Evolutionary conservation across 2,888 invertebrate species (phyloP).

Genomic region (Cryptus armator): DNA sequence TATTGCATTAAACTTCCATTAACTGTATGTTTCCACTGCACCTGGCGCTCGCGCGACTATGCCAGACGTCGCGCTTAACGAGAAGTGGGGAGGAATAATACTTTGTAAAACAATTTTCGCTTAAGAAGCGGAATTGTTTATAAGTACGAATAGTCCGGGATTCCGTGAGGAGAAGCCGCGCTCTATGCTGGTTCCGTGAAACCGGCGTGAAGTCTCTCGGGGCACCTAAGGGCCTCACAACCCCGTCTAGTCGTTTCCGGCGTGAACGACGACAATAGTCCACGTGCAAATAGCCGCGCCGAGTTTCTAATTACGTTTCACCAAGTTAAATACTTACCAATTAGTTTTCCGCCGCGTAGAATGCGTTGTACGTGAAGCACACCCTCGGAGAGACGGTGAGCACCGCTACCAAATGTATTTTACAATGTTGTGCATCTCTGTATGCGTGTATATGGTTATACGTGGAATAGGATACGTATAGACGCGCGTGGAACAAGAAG

Average conservation of each 20-base stretch:
- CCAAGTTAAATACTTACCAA: constrained; percentile 76
- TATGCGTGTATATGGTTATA: constrained; percentile 6
- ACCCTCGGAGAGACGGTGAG: constrained; percentile 55
- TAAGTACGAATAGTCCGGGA: constrained; percentile 39
- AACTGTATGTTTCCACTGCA: constrained; percentile 3
- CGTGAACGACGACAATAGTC: constrained; percentile 65
- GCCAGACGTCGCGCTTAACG: constrained; percentile 13
- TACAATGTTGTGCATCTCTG: constrained; percentile 31
- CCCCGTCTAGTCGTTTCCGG: constrained; percentile 51
- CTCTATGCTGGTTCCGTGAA: constrained; percentile 39
- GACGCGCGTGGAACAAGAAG: constrained; percentile 63
- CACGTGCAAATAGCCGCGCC: constrained; percentile 71
- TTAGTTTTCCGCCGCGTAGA: constrained; percentile 72
- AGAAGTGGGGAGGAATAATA: constrained; percentile 22
- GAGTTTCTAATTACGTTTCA: constrained; percentile 76
- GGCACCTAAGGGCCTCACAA: constrained; percentile 53
- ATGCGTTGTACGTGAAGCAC: constrained; percentile 65
- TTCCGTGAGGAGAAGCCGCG: constrained; percentile 16
- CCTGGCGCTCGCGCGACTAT: constrained; percentile 21
- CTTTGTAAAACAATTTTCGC: constrained; percentile 31
- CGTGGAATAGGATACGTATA: constrained; percentile 20
- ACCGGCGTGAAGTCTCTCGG: constrained; percentile 34
- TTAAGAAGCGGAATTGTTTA: constrained; percentile 1
- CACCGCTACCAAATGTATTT: constrained; percentile 58
- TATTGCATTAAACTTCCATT: constrained; percentile 11